Conservation (phyloP, 2,113 vertebrate genomes). For the Oreochromis spilurus region DNA sequence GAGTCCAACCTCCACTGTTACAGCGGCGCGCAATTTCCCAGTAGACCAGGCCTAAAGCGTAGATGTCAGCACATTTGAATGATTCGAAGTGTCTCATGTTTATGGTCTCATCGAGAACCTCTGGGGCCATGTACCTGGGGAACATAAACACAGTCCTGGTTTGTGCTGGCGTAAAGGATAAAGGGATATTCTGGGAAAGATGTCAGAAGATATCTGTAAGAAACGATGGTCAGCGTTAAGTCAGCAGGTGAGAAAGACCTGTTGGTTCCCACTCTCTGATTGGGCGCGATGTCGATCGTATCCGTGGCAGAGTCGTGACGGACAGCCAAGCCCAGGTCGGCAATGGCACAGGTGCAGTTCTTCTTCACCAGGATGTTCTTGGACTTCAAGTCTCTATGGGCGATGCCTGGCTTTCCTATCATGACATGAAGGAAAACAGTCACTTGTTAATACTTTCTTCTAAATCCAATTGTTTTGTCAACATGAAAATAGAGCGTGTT, state of each 20-base stretch:
- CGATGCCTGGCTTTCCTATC: slow-evolving; percentile 96
- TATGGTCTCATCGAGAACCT: slow-evolving; percentile 96
- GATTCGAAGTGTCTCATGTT: slow-evolving; percentile 99
- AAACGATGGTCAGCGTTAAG: background rate
- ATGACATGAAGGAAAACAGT: background rate
- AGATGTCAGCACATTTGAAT: slow-evolving; percentile 97
- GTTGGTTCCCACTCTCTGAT: slow-evolving; percentile 97
- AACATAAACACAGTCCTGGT: background rate
- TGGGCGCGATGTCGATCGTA: slow-evolving; percentile 96
- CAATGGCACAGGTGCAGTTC: slow-evolving; percentile 93
- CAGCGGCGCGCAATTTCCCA: slow-evolving; percentile 97
- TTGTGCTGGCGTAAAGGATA: background rate
- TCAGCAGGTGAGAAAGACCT: slow-evolving; percentile 67
- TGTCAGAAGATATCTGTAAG: background rate
- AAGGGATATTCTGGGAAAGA: background rate
- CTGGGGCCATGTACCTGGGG: slow-evolving; percentile 95
- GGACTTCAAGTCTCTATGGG: slow-evolving; percentile 96
- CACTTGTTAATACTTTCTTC: background rate
- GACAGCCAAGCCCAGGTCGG: slow-evolving; percentile 94
- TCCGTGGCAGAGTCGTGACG: slow-evolving; percentile 93
- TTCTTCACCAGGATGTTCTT: slow-evolving; percentile 99
- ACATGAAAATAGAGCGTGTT: background rate
- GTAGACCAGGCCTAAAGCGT: slow-evolving; percentile 92
- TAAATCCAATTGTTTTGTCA: background rate
- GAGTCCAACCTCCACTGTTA: slow-evolving; percentile 84